Conservation (phyloP, 2,888 invertebrate genomes). For the Ganaspis brasiliensis region DNA sequence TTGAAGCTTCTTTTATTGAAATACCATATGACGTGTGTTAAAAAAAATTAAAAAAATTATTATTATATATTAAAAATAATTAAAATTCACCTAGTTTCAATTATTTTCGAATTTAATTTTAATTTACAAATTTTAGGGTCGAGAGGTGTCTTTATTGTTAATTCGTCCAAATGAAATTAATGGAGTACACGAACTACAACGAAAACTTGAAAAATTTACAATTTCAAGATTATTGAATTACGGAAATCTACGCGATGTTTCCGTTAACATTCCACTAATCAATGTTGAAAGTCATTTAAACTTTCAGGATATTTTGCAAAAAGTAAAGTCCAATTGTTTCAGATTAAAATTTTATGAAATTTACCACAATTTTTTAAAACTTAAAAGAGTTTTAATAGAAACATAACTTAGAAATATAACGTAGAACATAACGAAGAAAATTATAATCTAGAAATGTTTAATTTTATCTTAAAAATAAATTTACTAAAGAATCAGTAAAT, state of each 20-base stretch:
- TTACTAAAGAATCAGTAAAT: too few relatives aligned
- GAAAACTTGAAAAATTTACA: slow-evolving; percentile 31
- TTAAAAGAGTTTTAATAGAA: too few relatives aligned
- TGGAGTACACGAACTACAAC: slow-evolving; percentile 28
- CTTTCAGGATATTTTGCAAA: slow-evolving; percentile 25
- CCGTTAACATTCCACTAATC: slow-evolving; percentile 22
- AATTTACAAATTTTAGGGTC: neutral
- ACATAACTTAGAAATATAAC: too few relatives aligned
- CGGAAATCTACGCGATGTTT: slow-evolving; percentile 29
- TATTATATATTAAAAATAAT: too few relatives aligned
- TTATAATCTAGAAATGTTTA: too few relatives aligned
- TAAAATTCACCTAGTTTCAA: too few relatives aligned
- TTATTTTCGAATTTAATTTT: neutral
- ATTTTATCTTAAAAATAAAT: too few relatives aligned
- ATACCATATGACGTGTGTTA: slow-evolving; percentile 14
- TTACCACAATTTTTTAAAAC: neutral
- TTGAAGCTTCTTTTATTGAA: slow-evolving; percentile 34
- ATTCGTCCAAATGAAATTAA: slow-evolving; percentile 15
- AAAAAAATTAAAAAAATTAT: neutral
- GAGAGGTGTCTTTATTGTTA: slow-evolving; percentile 7
- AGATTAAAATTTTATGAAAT: neutral
- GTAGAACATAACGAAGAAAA: too few relatives aligned
- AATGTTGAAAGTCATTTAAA: slow-evolving; percentile 16
- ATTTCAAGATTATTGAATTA: slow-evolving; percentile 30
- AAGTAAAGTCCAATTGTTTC: neutral